Percentiles rank a stretch among this genome's conserved stretches.
These are phyloP conservation scores for Rhagoletis zephyria DNA, from an alignment of 1,140 invertebrate species.

Conservation along the genomic window DNA sequence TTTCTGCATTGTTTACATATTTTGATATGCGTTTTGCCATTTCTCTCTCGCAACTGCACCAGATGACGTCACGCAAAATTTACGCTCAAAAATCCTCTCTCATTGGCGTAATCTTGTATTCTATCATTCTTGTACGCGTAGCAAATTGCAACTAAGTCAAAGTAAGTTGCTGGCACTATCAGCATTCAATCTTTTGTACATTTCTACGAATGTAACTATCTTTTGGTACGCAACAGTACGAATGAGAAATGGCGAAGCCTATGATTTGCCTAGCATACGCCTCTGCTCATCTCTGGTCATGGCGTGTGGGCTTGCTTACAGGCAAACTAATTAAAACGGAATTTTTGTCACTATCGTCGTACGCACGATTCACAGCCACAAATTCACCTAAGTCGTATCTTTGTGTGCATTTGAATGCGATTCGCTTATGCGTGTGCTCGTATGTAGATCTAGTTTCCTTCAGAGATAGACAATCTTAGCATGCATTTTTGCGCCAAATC, in stretches of 20 bases:
- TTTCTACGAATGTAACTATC: background rate
- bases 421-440: background rate
- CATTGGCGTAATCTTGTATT: too few species aligned
- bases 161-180: slow-evolving; percentile 23
- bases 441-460: background rate
- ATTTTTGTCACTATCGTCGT: slow-evolving; percentile 9
- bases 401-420: background rate
- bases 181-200: background rate
- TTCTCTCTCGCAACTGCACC: too few species aligned
- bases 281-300: background rate
- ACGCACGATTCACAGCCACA: background rate
- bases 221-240: background rate
- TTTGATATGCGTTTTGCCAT: too few species aligned
- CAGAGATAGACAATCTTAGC: background rate
- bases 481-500: slow-evolving; percentile 24
- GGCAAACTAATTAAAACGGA: slow-evolving; percentile 47
- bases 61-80: too few species aligned
- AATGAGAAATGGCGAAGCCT: background rate
- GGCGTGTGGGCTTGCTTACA: background rate
- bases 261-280: background rate
- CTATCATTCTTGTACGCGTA: too few species aligned
- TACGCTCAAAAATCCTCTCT: too few species aligned
- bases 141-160: slow-evolving; percentile 31
- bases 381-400: background rate
- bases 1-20: too few species aligned